Evolutionary conservation across 1,140 invertebrate genomes (phyloP), one percentile per base, ranked within the genome.

Genomic region (Drosophila oshimai): DNA sequence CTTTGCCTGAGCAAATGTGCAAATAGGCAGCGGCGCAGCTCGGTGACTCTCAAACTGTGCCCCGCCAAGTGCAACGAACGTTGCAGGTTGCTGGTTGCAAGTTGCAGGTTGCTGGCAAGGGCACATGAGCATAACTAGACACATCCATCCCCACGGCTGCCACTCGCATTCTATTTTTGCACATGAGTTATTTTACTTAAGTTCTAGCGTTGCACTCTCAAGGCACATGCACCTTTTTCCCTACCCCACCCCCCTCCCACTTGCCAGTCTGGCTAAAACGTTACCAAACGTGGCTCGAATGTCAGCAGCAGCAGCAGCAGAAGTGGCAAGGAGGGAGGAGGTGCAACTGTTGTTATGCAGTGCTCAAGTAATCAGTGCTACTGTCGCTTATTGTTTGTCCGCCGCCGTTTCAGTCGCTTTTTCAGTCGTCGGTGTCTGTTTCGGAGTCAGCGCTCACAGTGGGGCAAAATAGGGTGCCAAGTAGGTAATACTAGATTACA

Each of bases 131-230:
- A 70, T 67, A 53, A 58, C 60, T 69, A 76, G 77, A 76, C 78
- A 62, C 61, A 83, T 77, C 71, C 60, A 65, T 54, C 49, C 46
- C 37, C 44, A 15, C 26, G 20, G 13, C 58, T 65, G 45, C 33
- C 67, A 72, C 34, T 73, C 42, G 70, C 68, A 73, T 73, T 73
- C 57, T 73, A 67, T 78, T 78, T 78, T 73, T 84, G 80, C 80
- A 84, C 80, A 84, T 84, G 80, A 84, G 80, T 84, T 84, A 79
- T 86, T 75, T 84, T 84, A 86, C 80, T 86, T 84, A 84, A 80
- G 80, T 84, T 84, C 80, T 86, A 84, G 78, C 80, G 57, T 84
- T 84, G 71, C 79, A 84, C 70, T 86, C 61, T 75, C 80, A 86
- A 84, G 79, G 80, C 79, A 71, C 79, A 86, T 86, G 74, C 80